These are phyloP conservation scores for Eretmocerus hayati DNA, from an alignment of 2,888 invertebrate species.

Conservation along the genomic window DNA sequence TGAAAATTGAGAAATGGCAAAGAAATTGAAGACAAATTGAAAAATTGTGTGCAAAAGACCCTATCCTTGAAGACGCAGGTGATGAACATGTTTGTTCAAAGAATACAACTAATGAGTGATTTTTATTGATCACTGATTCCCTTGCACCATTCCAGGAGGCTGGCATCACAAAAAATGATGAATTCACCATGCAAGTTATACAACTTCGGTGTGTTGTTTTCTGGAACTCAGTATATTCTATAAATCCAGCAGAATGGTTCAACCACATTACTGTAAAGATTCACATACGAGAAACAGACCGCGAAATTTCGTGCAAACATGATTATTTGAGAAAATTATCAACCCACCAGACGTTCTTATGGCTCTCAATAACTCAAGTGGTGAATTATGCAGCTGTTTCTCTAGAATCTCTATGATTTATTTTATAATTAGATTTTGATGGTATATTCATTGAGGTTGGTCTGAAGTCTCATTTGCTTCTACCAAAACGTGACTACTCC, in stretches of 20 bases:
- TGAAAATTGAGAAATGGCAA: too few relatives aligned
- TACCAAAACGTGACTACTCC: slow-evolving; percentile 49
- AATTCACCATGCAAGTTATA: too few relatives aligned
- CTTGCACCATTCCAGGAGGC: too few relatives aligned
- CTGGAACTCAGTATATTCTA: too few relatives aligned
- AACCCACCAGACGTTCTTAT: slow-evolving; percentile 49
- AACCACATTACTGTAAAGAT: slow-evolving; percentile 55
- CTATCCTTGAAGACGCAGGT: too few relatives aligned
- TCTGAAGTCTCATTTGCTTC: slow-evolving; percentile 42
- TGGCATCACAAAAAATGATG: too few relatives aligned
- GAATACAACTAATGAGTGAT: too few relatives aligned
- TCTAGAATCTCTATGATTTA: slow-evolving; percentile 53
- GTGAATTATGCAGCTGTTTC: slow-evolving; percentile 54
- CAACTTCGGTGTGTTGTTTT: too few relatives aligned
- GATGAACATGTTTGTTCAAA: too few relatives aligned
- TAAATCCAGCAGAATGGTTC: slow-evolving; percentile 61
- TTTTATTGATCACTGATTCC: too few relatives aligned
- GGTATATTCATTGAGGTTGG: slow-evolving; percentile 46
- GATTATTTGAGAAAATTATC: slow-evolving; percentile 2
- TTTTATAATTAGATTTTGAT: slow-evolving; percentile 36
- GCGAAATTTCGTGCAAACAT: slow-evolving; percentile 30
- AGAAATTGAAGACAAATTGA: too few relatives aligned
- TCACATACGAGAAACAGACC: slow-evolving; percentile 54
- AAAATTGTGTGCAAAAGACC: too few relatives aligned
- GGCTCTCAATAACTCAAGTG: slow-evolving; percentile 59